Evolutionary conservation across 2,888 invertebrate genomes (phyloP).

Genomic region (Drymonia ruficornis): DNA sequence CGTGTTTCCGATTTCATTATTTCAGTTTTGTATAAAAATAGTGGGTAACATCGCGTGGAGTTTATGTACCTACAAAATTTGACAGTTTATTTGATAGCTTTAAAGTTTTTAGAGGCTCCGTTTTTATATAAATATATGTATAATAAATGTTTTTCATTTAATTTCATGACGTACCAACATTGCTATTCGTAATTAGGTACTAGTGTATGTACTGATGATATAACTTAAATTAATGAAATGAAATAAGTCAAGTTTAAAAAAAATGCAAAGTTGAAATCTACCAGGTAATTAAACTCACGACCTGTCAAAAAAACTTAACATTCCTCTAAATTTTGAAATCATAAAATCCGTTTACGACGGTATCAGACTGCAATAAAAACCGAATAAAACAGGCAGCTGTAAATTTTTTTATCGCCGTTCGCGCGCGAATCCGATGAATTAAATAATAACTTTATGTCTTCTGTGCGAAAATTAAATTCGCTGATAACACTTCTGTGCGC

Average conservation of each 20-base stretch:
- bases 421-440: conserved; percentile 32
- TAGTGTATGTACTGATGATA: too few species aligned
- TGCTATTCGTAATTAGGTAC: too few species aligned
- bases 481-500: conserved; percentile 24
- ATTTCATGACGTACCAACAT: too few species aligned
- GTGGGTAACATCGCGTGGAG: not conserved
- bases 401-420: conserved; percentile 33
- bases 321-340: not conserved
- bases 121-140: too few species aligned
- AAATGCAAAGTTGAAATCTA: not conserved
- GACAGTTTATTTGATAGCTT: too few species aligned
- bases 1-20: not conserved
- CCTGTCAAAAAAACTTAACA: not conserved
- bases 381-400: conserved; percentile 29
- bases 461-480: conserved; percentile 5
- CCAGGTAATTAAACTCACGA: too few species aligned
- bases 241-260: too few species aligned
- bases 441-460: conserved; percentile 38
- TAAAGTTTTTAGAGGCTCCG: too few species aligned
- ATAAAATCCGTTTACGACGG: conserved; percentile 21
- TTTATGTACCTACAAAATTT: too few species aligned
- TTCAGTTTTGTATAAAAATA: not conserved
- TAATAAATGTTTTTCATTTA: too few species aligned
- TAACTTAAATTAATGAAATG: too few species aligned
- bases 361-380: conserved; percentile 34